Conservation (phyloP, 2,888 invertebrate species). For the Amblyjoppa proteus region DNA sequence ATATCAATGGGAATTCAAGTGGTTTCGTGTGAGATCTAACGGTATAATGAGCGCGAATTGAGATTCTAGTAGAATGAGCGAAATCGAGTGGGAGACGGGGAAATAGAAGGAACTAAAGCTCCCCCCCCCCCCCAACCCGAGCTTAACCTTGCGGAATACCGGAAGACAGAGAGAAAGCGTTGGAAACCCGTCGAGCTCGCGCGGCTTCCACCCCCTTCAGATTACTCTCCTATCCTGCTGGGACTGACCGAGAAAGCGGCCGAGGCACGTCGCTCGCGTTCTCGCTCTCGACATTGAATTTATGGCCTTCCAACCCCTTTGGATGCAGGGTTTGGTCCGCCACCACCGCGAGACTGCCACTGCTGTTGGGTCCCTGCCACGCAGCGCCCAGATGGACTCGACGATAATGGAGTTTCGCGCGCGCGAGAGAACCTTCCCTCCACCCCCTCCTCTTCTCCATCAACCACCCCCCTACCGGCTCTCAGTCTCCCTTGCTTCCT, state of each 20-base stretch:
- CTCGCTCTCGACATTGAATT: slow-evolving; percentile 68
- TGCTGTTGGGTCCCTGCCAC: slow-evolving; percentile 37
- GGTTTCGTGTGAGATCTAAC: neutral
- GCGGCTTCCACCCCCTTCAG: slow-evolving; percentile 40
- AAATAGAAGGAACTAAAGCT: slow-evolving; percentile 25
- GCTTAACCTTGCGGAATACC: slow-evolving; percentile 54
- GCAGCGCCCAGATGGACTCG: slow-evolving; percentile 65
- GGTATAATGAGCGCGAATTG: slow-evolving; percentile 8
- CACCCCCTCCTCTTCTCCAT: slow-evolving; percentile 31
- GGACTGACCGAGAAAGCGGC: slow-evolving; percentile 59
- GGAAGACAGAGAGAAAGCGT: slow-evolving; percentile 47
- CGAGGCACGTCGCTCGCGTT: slow-evolving; percentile 43
- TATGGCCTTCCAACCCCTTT: slow-evolving; percentile 67
- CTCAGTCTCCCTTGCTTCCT: slow-evolving; percentile 13
- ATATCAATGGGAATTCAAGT: neutral
- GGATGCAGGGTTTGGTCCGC: slow-evolving; percentile 40
- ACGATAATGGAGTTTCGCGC: slow-evolving; percentile 75
- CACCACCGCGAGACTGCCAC: slow-evolving; percentile 32
- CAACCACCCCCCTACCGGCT: slow-evolving; percentile 12
- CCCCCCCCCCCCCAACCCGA: neutral
- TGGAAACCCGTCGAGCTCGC: slow-evolving; percentile 43
- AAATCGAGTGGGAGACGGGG: slow-evolving; percentile 34
- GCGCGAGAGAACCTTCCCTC: slow-evolving; percentile 32
- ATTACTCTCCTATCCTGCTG: slow-evolving; percentile 53
- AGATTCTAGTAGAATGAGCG: slow-evolving; percentile 9